A percentile compares a stretch with the other conserved stretches of the same genome.
phyloP scores from a whole-genome alignment of 2,888 invertebrate genomes.

The Phyllotreta striolata region DNA sequence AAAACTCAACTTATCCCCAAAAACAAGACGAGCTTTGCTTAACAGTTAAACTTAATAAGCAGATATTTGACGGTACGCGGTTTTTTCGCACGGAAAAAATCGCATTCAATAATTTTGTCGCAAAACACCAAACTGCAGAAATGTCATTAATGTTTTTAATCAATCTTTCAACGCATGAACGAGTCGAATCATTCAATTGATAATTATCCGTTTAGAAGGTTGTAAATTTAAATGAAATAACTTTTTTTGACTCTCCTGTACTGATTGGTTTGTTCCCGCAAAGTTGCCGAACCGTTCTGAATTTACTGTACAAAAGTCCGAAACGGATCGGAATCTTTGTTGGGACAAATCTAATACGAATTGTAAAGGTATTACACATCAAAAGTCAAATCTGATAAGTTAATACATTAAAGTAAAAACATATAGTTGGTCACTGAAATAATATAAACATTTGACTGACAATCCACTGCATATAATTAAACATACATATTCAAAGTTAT shows the following conservation, averaged over 20 bases:
- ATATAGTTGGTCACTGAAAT: constrained; percentile 31
- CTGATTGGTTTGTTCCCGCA: not conserved
- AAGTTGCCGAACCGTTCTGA: not conserved
- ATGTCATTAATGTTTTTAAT: too few species aligned
- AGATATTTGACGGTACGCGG: constrained; percentile 6
- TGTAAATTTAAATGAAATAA: not conserved
- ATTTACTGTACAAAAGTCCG: not conserved
- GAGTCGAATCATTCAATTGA: constrained; percentile 8
- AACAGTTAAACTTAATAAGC: constrained; percentile 22
- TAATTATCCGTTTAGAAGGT: not conserved
- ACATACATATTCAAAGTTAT: constrained; percentile 38
- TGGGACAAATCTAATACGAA: too few species aligned
- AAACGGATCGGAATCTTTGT: too few species aligned
- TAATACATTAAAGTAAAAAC: constrained; percentile 24
- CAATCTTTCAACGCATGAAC: constrained; percentile 2
- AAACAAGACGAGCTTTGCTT: constrained; percentile 29
- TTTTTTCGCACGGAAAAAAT: constrained; percentile 18
- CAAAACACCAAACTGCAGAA: constrained; percentile 8
- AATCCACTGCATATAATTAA: constrained; percentile 32
- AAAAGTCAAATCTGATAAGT: constrained; percentile 29
- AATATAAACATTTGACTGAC: constrained; percentile 32
- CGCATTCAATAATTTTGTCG: constrained; percentile 24
- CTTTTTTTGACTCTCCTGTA: not conserved
- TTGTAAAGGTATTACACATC: constrained; percentile 24
- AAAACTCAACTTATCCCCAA: constrained; percentile 25